phyloP scores from a whole-genome alignment of 2,113 vertebrate genomes.

The Gymnarchus niloticus region DNA sequence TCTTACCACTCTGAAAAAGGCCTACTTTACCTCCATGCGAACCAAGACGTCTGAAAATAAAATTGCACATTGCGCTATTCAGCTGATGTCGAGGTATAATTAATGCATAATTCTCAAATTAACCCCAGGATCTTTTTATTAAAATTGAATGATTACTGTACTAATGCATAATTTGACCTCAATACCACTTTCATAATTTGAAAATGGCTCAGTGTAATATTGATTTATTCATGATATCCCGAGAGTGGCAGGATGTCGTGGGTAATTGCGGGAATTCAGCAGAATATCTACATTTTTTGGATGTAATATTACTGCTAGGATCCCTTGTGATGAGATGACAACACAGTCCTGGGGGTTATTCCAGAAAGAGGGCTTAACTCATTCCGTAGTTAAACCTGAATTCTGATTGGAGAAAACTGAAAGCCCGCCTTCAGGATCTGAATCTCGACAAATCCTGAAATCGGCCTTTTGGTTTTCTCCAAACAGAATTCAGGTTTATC shows the following conservation, averaged over 20 bases:
- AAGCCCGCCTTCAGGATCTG: no score
- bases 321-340: neutral
- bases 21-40: neutral
- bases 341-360: neutral
- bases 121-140: neutral
- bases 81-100: neutral
- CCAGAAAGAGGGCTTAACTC: no score
- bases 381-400: no score
- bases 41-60: neutral
- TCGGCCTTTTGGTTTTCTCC: no score
- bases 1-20: neutral
- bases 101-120: constrained; percentile 8
- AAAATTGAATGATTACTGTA: constrained; percentile 15
- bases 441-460: no score
- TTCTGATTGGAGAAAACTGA: no score
- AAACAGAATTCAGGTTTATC: no score
- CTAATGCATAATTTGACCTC: constrained; percentile 8
- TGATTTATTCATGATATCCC: constrained; percentile 22
- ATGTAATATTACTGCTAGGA: neutral
- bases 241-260: neutral
- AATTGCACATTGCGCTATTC: neutral
- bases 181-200: constrained; percentile 6
- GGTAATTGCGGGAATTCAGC: neutral
- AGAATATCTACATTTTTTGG: neutral
- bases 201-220: constrained; percentile 8